Conservation (phyloP, 2,888 invertebrate genomes). For the Drosophila neutralis region DNA sequence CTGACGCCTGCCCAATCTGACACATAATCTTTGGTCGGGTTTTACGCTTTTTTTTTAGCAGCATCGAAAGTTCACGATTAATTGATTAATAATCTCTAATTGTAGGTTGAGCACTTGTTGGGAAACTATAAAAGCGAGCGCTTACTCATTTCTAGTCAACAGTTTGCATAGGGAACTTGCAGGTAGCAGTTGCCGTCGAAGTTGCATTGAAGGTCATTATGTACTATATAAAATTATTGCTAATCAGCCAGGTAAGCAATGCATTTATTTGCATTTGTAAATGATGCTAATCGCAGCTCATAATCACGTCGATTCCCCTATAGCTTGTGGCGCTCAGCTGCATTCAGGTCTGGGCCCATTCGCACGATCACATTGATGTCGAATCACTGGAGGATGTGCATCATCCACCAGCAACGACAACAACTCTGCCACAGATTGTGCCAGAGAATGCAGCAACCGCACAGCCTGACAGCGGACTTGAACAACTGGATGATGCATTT, state of each 20-base stretch:
- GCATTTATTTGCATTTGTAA: not conserved
- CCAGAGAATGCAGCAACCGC: slow-evolving; percentile 25
- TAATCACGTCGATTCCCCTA: not conserved
- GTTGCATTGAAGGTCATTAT: slow-evolving; percentile 13
- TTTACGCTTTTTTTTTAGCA: slow-evolving; percentile 18
- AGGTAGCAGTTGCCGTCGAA: not conserved
- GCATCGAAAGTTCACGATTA: slow-evolving; percentile 10
- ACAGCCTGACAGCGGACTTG: slow-evolving; percentile 26
- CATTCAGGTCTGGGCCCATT: slow-evolving; percentile 11
- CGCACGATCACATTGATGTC: slow-evolving; percentile 27
- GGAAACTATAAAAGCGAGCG: slow-evolving; percentile 55
- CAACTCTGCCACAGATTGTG: slow-evolving; percentile 25
- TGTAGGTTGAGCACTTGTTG: slow-evolving; percentile 41
- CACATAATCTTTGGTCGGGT: slow-evolving; percentile 34
- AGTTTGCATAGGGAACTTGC: slow-evolving; percentile 37
- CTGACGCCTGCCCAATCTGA: slow-evolving; percentile 13
- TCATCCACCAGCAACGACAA: slow-evolving; percentile 32
- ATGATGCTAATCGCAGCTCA: not conserved
- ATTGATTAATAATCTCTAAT: slow-evolving; percentile 40
- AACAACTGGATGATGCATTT: slow-evolving; percentile 31
- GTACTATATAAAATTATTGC: slow-evolving; percentile 56
- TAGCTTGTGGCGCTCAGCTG: slow-evolving; percentile 54
- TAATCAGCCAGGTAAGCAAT: slow-evolving; percentile 57
- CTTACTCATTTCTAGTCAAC: slow-evolving; percentile 18
- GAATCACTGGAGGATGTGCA: slow-evolving; percentile 38